Conservation (phyloP, 2,113 vertebrate genomes). For the Poeciliopsis retropinna region DNA sequence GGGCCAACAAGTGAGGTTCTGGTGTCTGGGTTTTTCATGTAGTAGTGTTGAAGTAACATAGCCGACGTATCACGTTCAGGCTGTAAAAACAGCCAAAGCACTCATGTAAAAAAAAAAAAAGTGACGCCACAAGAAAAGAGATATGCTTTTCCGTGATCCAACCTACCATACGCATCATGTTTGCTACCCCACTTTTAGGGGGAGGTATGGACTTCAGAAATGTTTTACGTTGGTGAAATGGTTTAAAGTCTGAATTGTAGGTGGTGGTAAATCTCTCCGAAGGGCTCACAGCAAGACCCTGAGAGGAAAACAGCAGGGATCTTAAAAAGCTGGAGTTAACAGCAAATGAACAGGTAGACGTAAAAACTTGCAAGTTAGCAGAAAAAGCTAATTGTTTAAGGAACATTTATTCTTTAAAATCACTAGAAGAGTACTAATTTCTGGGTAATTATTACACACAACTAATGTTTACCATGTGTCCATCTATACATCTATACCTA, state of each 20-base stretch:
- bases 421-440: not conserved
- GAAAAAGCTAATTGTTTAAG: too few relatives aligned
- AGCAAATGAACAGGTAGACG: not conserved
- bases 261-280: slow-evolving; percentile 23
- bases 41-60: not conserved
- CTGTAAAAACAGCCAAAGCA: slow-evolving; percentile 17
- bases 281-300: not conserved
- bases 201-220: not conserved
- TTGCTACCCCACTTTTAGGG: too few relatives aligned
- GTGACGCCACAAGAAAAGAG: not conserved
- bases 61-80: not conserved
- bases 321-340: not conserved
- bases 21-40: slow-evolving; percentile 18
- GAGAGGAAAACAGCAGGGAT: not conserved
- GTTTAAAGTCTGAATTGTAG: slow-evolving; percentile 21
- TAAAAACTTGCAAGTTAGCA: too few relatives aligned
- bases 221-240: not conserved
- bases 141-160: not conserved
- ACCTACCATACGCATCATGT: not conserved
- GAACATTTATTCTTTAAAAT: not conserved
- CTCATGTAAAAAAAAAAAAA: not conserved
- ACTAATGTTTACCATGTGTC: too few relatives aligned
- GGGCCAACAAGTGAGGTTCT: slow-evolving; percentile 3
- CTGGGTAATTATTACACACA: too few relatives aligned
- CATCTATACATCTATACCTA: too few relatives aligned